Conservation (phyloP, 2,888 invertebrate species). For the Taphrorychus bicolor region DNA sequence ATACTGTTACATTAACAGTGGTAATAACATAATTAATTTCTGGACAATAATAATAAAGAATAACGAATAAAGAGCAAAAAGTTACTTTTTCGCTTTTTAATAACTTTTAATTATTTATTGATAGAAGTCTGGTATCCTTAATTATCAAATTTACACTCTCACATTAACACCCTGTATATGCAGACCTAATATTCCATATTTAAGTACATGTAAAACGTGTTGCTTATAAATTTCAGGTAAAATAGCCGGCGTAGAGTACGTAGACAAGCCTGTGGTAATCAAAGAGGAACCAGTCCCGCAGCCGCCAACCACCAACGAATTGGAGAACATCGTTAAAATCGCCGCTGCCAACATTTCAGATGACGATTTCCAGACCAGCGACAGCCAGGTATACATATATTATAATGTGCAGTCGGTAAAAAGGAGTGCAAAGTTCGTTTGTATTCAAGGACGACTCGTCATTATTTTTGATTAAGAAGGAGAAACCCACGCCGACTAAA, state of each 20-base stretch:
- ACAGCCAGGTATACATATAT: constrained; percentile 31
- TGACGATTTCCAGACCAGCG: constrained; percentile 49
- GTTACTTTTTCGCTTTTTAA: too few relatives aligned
- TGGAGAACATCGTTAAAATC: constrained; percentile 56
- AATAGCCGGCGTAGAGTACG: constrained; percentile 46
- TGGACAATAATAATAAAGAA: too few relatives aligned
- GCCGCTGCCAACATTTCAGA: constrained; percentile 57
- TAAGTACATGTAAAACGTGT: too few relatives aligned
- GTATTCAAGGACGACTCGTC: constrained; percentile 1
- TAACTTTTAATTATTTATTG: too few relatives aligned
- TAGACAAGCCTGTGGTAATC: constrained; percentile 41
- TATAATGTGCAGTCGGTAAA: not conserved
- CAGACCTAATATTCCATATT: too few relatives aligned
- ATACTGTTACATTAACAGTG: too few relatives aligned
- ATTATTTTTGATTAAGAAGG: not conserved
- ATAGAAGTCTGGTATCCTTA: too few relatives aligned
- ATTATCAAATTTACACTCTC: too few relatives aligned
- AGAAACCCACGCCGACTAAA: constrained; percentile 2
- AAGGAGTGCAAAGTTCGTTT: not conserved
- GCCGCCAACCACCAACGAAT: constrained; percentile 33
- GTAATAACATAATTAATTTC: too few relatives aligned
- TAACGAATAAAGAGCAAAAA: too few relatives aligned
- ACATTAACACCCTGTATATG: too few relatives aligned
- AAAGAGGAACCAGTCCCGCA: constrained; percentile 51
- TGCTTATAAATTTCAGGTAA: constrained; percentile 44